These are phyloP conservation scores for Plebejus melissa DNA, from an alignment of 2,888 invertebrate genomes.

Conservation along the genomic window DNA sequence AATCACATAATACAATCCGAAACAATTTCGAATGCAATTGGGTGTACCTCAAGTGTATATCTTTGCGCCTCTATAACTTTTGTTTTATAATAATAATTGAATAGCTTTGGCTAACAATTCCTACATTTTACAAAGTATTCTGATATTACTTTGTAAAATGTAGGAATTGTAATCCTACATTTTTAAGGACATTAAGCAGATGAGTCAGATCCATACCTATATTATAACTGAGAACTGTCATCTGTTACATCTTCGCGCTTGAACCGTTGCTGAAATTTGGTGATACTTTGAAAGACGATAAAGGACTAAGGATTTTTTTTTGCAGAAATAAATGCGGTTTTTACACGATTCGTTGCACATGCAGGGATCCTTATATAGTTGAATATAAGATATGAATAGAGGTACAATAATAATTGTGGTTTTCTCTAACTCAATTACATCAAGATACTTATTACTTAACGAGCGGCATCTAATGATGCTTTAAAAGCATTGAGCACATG, in stretches of 20 bases:
- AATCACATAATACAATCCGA: not conserved
- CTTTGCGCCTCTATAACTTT: not conserved
- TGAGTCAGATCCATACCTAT: too few relatives aligned
- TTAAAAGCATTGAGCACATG: not conserved
- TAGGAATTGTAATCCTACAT: too few relatives aligned
- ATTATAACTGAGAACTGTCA: too few relatives aligned
- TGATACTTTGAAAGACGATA: too few relatives aligned
- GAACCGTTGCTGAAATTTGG: too few relatives aligned
- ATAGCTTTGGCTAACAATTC: not conserved
- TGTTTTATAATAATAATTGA: not conserved
- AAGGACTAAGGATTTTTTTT: too few relatives aligned
- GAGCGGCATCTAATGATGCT: slow-evolving; percentile 19
- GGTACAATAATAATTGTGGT: not conserved
- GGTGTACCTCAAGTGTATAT: not conserved
- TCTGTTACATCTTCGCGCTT: too few relatives aligned
- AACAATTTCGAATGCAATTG: not conserved
- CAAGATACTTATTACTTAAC: slow-evolving; percentile 1
- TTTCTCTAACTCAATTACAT: slow-evolving; percentile 21
- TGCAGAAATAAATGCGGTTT: too few relatives aligned
- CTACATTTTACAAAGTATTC: too few relatives aligned
- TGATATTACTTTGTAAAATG: too few relatives aligned
- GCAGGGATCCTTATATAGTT: not conserved
- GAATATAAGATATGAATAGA: not conserved
- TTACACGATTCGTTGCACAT: too few relatives aligned
- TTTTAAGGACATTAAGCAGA: too few relatives aligned